phyloP scores from a whole-genome alignment of 2,797 vertebrate genomes.

The Phaenicophaeus curvirostris region DNA sequence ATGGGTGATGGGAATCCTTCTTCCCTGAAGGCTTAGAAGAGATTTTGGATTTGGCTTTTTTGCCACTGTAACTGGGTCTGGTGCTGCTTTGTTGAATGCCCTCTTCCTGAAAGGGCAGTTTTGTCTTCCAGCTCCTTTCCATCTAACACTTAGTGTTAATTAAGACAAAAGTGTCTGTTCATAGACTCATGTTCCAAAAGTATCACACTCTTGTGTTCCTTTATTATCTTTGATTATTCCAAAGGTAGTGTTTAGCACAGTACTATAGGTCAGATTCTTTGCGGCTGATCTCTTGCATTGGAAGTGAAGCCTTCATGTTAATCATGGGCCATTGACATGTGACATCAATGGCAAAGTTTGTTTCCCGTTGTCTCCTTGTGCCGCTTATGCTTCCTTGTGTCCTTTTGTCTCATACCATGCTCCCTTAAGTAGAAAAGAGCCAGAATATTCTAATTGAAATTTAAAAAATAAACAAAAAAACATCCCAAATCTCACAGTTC shows the following conservation, averaged over 20 bases:
- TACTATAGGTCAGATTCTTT: not conserved
- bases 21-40: not conserved
- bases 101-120: not conserved
- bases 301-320: not conserved
- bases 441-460: not conserved
- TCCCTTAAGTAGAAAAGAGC: not conserved
- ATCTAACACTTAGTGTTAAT: not conserved
- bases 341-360: not conserved
- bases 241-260: not conserved
- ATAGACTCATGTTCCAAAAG: not conserved
- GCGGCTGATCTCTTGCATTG: not conserved
- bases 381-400: not conserved
- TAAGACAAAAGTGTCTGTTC: not conserved
- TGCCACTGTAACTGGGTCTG: not conserved
- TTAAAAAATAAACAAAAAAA: not conserved
- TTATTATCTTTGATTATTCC: not conserved
- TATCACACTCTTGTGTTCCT: not conserved
- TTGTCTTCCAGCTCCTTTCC: not conserved
- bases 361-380: not conserved
- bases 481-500: not conserved
- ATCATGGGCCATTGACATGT: rapidly evolving
- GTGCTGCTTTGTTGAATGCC: not conserved
- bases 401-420: not conserved
- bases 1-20: not conserved
- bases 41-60: not conserved